Conservation (phyloP, 2,888 invertebrate genomes). For the Trissonchulus latispiculum region DNA sequence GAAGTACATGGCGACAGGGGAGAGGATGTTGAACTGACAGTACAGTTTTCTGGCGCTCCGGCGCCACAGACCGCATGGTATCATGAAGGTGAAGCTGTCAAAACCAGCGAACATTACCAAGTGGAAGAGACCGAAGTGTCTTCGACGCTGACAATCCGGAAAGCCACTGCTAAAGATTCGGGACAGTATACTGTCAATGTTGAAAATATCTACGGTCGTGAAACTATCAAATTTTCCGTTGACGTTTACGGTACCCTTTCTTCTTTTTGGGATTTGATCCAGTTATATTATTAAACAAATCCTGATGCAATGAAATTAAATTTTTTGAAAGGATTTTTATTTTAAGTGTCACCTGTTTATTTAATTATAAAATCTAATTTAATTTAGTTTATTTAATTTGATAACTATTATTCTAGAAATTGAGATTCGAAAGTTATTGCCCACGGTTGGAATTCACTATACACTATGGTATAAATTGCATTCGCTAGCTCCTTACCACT, state of each 20-base stretch:
- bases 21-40: neutral
- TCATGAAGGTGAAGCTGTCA: neutral
- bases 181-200: constrained; percentile 30
- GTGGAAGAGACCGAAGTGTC: neutral
- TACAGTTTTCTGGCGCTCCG: neutral
- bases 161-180: constrained; percentile 23
- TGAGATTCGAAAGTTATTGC: too few species aligned
- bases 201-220: constrained; percentile 32
- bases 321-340: too few species aligned
- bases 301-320: too few species aligned
- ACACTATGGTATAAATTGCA: too few species aligned
- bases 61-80: neutral
- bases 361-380: too few species aligned
- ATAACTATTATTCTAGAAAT: too few species aligned
- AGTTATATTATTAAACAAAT: too few species aligned
- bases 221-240: constrained; percentile 8
- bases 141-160: neutral
- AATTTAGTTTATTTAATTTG: too few species aligned
- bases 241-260: constrained; percentile 5
- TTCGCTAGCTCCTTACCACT: neutral
- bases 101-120: neutral
- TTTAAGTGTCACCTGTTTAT: too few species aligned
- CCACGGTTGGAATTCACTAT: too few species aligned
- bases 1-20: neutral
- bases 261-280: too few species aligned